A percentile compares a stretch with the other conserved stretches of the same genome.
These are phyloP conservation scores for Polyommatus icarus DNA, from an alignment of 2,888 invertebrate genomes.

Conservation along the genomic window DNA sequence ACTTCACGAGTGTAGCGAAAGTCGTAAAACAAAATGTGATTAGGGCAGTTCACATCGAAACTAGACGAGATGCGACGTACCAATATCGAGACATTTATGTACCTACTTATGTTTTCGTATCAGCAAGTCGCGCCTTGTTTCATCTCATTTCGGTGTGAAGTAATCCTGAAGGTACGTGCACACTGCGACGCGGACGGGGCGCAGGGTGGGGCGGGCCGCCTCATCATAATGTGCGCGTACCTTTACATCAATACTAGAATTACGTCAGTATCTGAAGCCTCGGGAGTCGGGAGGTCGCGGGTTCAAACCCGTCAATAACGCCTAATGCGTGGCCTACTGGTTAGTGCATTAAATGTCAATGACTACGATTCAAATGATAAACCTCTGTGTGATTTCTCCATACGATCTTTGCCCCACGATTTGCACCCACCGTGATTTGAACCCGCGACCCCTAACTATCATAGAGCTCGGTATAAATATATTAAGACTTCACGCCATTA, in stretches of 20 bases:
- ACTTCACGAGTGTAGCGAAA: not conserved
- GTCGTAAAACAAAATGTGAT: not conserved
- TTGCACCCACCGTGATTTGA: conserved; percentile 13
- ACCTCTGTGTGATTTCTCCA: conserved; percentile 19
- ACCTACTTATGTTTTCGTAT: too few relatives aligned
- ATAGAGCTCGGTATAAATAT: not conserved
- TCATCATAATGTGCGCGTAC: too few relatives aligned
- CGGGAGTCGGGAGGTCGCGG: not conserved
- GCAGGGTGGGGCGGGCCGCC: too few relatives aligned
- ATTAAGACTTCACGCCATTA: not conserved
- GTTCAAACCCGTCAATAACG: conserved; percentile 1
- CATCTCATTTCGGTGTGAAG: too few relatives aligned
- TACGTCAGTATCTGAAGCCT: not conserved
- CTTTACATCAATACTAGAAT: not conserved
- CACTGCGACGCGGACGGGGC: too few relatives aligned
- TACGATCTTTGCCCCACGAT: conserved; percentile 22
- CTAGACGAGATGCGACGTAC: not conserved
- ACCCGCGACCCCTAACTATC: not conserved
- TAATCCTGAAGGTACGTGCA: too few relatives aligned
- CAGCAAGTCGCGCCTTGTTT: not conserved
- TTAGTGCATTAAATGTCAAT: conserved; percentile 7
- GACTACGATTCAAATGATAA: conserved; percentile 12
- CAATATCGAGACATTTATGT: too few relatives aligned
- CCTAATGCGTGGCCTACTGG: not conserved
- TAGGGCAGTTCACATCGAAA: not conserved